Percentiles rank a stretch among this genome's conserved stretches.
Conservation (phyloP, 2,888 invertebrate species). For the Sicus ferrugineus region DNA sequence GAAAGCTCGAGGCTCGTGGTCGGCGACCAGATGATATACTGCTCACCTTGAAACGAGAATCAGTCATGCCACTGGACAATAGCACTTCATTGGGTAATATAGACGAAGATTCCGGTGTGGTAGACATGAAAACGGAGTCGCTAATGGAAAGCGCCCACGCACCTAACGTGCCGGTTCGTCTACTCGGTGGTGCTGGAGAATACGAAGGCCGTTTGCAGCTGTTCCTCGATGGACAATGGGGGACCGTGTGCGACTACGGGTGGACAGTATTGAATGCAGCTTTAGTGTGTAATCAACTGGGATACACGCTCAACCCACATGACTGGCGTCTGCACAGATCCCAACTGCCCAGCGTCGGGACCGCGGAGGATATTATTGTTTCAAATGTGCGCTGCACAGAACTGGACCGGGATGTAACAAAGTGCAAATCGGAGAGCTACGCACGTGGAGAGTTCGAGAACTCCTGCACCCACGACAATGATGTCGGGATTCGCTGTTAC, state of each 20-base stretch:
- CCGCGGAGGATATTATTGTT: slow-evolving; percentile 77
- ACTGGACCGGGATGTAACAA: slow-evolving; percentile 87
- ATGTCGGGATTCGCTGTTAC: slow-evolving; percentile 88
- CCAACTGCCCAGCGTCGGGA: slow-evolving; percentile 82
- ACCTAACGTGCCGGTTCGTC: slow-evolving; percentile 75
- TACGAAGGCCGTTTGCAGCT: slow-evolving; percentile 90
- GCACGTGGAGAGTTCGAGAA: slow-evolving; percentile 79
- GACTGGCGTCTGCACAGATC: slow-evolving; percentile 87
- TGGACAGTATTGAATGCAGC: slow-evolving; percentile 94
- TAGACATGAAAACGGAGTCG: slow-evolving; percentile 69
- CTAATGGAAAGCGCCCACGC: slow-evolving; percentile 67
- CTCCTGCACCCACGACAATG: slow-evolving; percentile 85
- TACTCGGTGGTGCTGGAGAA: slow-evolving; percentile 81
- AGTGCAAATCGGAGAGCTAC: slow-evolving; percentile 80
- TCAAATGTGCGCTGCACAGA: slow-evolving; percentile 92
- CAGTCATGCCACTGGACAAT: slow-evolving; percentile 72
- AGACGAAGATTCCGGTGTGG: slow-evolving; percentile 59
- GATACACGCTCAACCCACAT: slow-evolving; percentile 88
- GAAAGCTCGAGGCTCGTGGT: slow-evolving; percentile 84
- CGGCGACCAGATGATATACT: slow-evolving; percentile 80
- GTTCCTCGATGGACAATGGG: slow-evolving; percentile 87
- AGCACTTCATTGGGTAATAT: slow-evolving; percentile 68
- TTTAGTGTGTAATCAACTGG: slow-evolving; percentile 93
- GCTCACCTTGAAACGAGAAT: slow-evolving; percentile 81
- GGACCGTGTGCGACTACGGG: slow-evolving; percentile 95